Conservation (phyloP, 2,113 vertebrate genomes). For the Lycaon pictus region DNA sequence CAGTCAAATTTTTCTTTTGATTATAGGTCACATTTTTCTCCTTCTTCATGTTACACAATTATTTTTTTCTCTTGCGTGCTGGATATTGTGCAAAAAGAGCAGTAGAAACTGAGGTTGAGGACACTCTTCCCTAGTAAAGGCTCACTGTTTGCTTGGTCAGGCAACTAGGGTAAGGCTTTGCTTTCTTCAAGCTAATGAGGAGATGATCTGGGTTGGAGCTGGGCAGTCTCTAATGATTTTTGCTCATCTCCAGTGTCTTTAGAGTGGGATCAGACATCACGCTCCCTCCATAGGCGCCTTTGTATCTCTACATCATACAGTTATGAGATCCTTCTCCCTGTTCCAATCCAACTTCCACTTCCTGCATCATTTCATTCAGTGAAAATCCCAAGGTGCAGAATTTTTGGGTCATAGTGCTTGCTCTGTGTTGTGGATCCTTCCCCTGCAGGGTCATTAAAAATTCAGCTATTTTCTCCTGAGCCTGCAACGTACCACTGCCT, state of each 20-base stretch:
- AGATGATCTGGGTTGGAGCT: background rate
- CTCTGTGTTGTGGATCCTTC: too few relatives aligned
- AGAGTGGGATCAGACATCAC: background rate
- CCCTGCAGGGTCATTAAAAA: background rate
- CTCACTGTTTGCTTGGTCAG: background rate
- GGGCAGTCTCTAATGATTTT: background rate
- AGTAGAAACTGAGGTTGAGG: background rate
- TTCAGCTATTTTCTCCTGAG: background rate
- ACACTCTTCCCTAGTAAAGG: background rate
- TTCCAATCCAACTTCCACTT: background rate
- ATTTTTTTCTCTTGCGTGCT: background rate
- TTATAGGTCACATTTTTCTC: background rate
- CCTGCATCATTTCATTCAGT: background rate
- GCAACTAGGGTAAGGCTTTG: background rate
- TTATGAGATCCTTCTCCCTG: background rate
- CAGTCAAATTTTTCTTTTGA: background rate
- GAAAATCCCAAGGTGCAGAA: background rate
- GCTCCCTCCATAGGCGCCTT: background rate
- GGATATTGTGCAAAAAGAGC: background rate
- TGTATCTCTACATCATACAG: fast-evolving
- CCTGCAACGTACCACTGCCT: background rate
- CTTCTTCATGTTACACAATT: background rate
- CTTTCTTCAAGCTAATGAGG: background rate
- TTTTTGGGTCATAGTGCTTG: fast-evolving
- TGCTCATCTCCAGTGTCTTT: background rate